These are phyloP conservation scores for Litoditis marina DNA, from an alignment of 2,888 invertebrate species.

Conservation along the genomic window DNA sequence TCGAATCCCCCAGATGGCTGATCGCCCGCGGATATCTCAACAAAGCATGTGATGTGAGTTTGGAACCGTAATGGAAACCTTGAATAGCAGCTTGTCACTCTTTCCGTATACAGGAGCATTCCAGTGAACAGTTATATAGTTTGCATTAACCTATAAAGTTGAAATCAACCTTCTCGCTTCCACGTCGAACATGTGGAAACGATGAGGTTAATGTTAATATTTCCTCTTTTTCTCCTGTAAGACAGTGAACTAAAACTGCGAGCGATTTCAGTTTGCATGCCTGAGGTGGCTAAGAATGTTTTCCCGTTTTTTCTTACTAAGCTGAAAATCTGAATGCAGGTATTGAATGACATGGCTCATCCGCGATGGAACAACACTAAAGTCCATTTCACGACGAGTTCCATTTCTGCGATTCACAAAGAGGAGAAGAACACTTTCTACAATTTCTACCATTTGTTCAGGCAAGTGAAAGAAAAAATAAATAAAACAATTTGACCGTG, in stretches of 20 bases:
- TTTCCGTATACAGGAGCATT: not conserved
- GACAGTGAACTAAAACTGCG: too few species aligned
- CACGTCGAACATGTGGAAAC: too few species aligned
- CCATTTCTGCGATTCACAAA: conserved; percentile 39
- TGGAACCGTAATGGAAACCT: too few species aligned
- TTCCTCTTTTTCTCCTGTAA: too few species aligned
- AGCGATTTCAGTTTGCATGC: too few species aligned
- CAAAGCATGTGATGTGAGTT: conserved; percentile 47
- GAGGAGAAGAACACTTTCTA: conserved; percentile 43
- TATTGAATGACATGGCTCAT: conserved; percentile 55
- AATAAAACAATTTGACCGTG: too few species aligned
- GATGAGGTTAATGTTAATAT: too few species aligned
- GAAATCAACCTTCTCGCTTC: too few species aligned
- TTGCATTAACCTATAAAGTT: not conserved
- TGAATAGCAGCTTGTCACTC: not conserved
- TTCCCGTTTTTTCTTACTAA: too few species aligned
- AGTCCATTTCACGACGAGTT: conserved; percentile 43
- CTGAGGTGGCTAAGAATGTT: too few species aligned
- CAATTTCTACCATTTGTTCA: conserved; percentile 53
- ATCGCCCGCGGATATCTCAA: conserved; percentile 45
- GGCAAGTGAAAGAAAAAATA: too few species aligned
- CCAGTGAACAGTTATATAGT: not conserved
- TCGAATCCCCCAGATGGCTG: conserved; percentile 55
- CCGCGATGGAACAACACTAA: conserved; percentile 57
- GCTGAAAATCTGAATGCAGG: too few species aligned